Percentiles rank a stretch among this genome's conserved stretches.
Evolutionary conservation across 1,140 invertebrate species (phyloP).

Genomic region (Caenorhabditis tropicalis): DNA sequence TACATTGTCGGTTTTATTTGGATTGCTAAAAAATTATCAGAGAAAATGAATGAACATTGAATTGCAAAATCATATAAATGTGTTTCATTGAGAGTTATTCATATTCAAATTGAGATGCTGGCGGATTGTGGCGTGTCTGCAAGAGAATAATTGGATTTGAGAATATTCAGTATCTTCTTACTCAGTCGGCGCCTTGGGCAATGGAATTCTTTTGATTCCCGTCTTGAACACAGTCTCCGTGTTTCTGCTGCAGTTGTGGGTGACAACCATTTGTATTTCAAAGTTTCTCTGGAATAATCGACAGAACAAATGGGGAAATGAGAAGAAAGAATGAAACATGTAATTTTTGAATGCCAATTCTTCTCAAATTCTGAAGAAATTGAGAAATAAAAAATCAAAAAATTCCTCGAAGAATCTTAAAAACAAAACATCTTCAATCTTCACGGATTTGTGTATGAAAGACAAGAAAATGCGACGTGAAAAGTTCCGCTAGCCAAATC

Average conservation of each 20-base stretch:
- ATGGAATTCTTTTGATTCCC: not conserved
- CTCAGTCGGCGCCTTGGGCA: not conserved
- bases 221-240: slow-evolving; percentile 22
- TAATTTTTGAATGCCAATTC: too few relatives aligned
- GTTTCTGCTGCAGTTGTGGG: not conserved
- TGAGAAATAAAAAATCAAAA: not conserved
- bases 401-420: too few relatives aligned
- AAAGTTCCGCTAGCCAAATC: too few relatives aligned
- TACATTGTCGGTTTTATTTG: not conserved
- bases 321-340: too few relatives aligned
- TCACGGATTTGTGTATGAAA: too few relatives aligned
- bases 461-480: too few relatives aligned
- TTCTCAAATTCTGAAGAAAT: too few relatives aligned
- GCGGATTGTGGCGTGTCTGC: slow-evolving; percentile 1
- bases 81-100: not conserved
- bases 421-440: too few relatives aligned
- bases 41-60: not conserved
- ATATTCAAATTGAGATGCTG: slow-evolving; percentile 9
- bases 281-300: not conserved
- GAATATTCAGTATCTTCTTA: not conserved
- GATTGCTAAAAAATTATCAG: too few relatives aligned
- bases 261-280: slow-evolving; percentile 7
- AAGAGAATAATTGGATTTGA: not conserved
- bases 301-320: not conserved
- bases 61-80: not conserved